phyloP scores from a whole-genome alignment of 2,888 invertebrate species.

The Baccha elongata region DNA sequence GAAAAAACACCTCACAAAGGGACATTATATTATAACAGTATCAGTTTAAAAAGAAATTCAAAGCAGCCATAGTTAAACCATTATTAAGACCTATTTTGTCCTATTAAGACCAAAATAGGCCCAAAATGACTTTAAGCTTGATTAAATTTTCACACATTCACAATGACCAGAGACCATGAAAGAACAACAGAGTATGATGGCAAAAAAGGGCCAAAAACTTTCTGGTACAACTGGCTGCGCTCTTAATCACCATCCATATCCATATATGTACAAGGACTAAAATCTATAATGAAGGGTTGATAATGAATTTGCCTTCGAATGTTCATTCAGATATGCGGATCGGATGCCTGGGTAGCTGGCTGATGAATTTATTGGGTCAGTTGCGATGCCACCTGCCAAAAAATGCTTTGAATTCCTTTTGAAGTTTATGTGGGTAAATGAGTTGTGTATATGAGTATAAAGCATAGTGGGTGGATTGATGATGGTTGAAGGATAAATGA shows the following conservation, averaged over 20 bases:
- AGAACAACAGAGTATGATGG: neutral
- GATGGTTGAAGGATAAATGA: slow-evolving; percentile 57
- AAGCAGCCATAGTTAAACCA: slow-evolving; percentile 5
- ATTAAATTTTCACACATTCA: slow-evolving; percentile 73
- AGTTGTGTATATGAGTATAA: slow-evolving; percentile 5
- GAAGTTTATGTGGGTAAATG: slow-evolving; percentile 65
- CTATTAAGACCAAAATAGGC: slow-evolving; percentile 61
- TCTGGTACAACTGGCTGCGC: slow-evolving; percentile 32
- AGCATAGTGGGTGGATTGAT: neutral
- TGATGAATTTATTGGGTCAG: slow-evolving; percentile 74
- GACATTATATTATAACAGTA: slow-evolving; percentile 9
- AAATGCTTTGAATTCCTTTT: slow-evolving; percentile 73
- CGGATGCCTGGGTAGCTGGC: slow-evolving; percentile 23
- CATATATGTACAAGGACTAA: slow-evolving; percentile 18
- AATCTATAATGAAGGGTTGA: slow-evolving; percentile 69
- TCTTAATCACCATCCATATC: slow-evolving; percentile 40
- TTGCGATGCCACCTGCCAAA: slow-evolving; percentile 72
- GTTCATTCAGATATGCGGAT: slow-evolving; percentile 53
- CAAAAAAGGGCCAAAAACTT: slow-evolving; percentile 26
- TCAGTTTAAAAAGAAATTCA: slow-evolving; percentile 24
- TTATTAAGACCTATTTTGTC: slow-evolving; percentile 33
- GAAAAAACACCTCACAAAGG: slow-evolving; percentile 46
- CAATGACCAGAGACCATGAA: slow-evolving; percentile 40
- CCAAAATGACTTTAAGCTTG: slow-evolving; percentile 67
- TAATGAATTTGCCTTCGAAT: slow-evolving; percentile 56